Percentiles rank a stretch among this genome's conserved stretches.
Conservation (phyloP, 2,888 invertebrate species). For the Trichacis sp. region DNA sequence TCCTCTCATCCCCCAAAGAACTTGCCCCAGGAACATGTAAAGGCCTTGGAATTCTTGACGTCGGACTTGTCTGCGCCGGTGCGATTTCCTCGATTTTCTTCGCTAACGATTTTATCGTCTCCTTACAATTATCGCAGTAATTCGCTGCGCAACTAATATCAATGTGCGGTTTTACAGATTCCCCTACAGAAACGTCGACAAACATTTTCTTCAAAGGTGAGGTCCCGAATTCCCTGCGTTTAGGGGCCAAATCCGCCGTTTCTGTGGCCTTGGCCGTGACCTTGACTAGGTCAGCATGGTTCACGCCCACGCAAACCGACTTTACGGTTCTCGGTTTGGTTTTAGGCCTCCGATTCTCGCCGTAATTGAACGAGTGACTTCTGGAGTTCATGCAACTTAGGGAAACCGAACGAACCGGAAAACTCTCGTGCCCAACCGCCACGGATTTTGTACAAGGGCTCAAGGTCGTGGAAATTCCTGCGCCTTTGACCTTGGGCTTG, state of each 20-base stretch:
- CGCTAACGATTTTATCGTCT: constrained; percentile 72
- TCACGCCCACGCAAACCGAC: constrained; percentile 54
- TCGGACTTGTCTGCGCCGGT: constrained; percentile 46
- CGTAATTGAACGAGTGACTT: constrained; percentile 75
- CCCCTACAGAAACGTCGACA: constrained; percentile 71
- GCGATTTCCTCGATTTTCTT: constrained; percentile 61
- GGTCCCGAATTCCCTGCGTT: constrained; percentile 60
- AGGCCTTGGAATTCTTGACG: constrained; percentile 55
- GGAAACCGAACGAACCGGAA: constrained; percentile 68
- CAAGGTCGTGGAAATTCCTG: constrained; percentile 63
- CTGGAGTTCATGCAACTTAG: constrained; percentile 70
- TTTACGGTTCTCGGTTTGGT: constrained; percentile 52
- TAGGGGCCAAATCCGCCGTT: constrained; percentile 64
- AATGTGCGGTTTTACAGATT: constrained; percentile 70
- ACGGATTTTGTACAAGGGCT: constrained; percentile 71
- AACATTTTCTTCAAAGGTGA: constrained; percentile 67
- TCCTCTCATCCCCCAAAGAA: constrained; percentile 33
- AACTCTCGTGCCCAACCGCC: constrained; percentile 73
- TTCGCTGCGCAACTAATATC: constrained; percentile 71
- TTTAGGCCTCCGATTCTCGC: constrained; percentile 70
- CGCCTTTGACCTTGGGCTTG: constrained; percentile 62
- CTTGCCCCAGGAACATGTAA: constrained; percentile 50
- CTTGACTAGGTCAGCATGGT: constrained; percentile 55
- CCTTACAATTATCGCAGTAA: constrained; percentile 75
- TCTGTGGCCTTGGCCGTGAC: constrained; percentile 65